Evolutionary conservation across 2,113 vertebrate species (phyloP).

Genomic region (Tiliqua scincoides): DNA sequence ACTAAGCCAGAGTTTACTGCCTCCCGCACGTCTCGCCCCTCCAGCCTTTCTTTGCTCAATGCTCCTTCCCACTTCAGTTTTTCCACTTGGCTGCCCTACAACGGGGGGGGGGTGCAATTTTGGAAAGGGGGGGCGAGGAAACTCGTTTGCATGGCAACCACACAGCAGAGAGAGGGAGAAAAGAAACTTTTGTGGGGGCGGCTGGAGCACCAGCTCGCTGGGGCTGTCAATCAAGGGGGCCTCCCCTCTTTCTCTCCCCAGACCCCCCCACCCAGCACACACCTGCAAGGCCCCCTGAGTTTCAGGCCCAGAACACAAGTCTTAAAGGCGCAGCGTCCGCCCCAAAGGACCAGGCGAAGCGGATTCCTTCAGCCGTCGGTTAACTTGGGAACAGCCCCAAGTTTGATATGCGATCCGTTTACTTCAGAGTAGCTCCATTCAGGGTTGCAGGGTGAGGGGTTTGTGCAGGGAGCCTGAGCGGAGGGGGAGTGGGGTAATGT

Average conservation of each 20-base stretch:
- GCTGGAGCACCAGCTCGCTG: not conserved
- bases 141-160: slow-evolving; percentile 29
- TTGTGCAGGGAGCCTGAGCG: not conserved
- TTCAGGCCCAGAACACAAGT: not conserved
- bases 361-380: not conserved
- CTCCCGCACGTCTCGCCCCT: slow-evolving; percentile 57
- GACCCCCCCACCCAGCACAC: not conserved
- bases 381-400: not conserved
- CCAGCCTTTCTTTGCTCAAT: slow-evolving; percentile 9
- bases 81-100: not conserved
- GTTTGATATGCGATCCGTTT: too few relatives aligned
- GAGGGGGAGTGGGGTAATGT: not conserved
- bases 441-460: too few relatives aligned
- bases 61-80: not conserved
- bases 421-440: not conserved
- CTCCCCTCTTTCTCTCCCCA: not conserved
- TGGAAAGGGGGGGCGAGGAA: not conserved
- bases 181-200: not conserved
- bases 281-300: not conserved
- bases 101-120: too few relatives aligned
- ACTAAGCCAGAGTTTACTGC: not conserved
- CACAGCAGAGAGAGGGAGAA: not conserved
- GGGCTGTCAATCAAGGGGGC: slow-evolving; percentile 1
- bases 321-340: not conserved
- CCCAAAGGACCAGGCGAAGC: not conserved